phyloP scores from a whole-genome alignment of 2,888 invertebrate species.

The Helobdella robusta region DNA sequence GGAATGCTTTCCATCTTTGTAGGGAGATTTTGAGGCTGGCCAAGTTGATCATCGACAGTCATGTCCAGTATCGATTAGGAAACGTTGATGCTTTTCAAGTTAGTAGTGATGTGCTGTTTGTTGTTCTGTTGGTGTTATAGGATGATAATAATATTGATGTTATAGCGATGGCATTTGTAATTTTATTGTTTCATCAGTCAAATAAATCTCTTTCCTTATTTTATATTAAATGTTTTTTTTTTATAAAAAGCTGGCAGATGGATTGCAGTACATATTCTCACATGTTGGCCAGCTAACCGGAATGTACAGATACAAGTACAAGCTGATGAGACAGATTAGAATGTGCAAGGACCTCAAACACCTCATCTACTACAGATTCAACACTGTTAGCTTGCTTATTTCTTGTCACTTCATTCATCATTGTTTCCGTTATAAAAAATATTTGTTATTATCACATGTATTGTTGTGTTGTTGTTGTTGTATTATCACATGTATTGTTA shows the following conservation, averaged over 20 bases:
- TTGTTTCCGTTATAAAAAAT: neutral
- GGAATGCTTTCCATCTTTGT: constrained; percentile 88
- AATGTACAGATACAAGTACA: constrained; percentile 95
- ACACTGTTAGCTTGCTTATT: constrained; percentile 66
- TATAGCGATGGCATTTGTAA: neutral
- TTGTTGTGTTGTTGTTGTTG: too few species aligned
- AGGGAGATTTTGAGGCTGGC: constrained; percentile 96
- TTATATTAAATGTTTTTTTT: neutral
- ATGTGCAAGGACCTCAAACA: constrained; percentile 99
- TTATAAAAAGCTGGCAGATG: constrained; percentile 30
- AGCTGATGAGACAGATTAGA: constrained; percentile 92
- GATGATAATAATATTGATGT: neutral
- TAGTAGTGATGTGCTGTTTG: constrained; percentile 38
- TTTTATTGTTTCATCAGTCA: too few species aligned
- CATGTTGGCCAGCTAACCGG: constrained; percentile 98
- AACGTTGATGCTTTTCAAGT: constrained; percentile 96
- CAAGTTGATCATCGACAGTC: constrained; percentile 94
- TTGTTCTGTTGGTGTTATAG: neutral
- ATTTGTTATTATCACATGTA: neutral
- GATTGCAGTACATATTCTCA: constrained; percentile 91
- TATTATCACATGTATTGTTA: neutral
- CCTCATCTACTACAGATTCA: constrained; percentile 95
- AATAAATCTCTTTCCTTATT: neutral
- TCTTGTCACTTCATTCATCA: neutral
- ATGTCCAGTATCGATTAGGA: constrained; percentile 96